phyloP scores from a whole-genome alignment of 2,797 vertebrate species.

The Botia almorhae region DNA sequence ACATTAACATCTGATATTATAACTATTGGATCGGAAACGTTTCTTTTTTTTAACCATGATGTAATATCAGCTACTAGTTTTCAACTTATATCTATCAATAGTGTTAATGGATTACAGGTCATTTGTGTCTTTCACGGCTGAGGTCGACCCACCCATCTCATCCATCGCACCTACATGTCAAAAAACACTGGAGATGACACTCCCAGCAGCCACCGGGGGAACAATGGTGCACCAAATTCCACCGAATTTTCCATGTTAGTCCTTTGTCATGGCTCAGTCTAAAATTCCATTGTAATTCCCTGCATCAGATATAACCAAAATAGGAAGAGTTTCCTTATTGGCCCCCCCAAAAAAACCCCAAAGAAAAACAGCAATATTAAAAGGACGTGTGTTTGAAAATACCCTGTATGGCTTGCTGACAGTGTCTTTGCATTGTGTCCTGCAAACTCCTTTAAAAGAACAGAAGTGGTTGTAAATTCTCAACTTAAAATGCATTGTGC shows the following conservation, averaged over 20 bases:
- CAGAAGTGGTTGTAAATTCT: constrained; percentile 64
- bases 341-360: constrained; percentile 4
- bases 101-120: constrained; percentile 80
- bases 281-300: constrained; percentile 25
- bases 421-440: constrained; percentile 57
- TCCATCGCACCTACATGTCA: constrained; percentile 27
- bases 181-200: constrained; percentile 47
- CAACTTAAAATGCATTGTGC: constrained; percentile 74
- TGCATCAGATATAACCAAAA: constrained; percentile 40
- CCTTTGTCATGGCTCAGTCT: constrained; percentile 34
- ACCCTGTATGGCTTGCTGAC: constrained; percentile 62
- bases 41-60: constrained; percentile 79
- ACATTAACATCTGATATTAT: constrained; percentile 80
- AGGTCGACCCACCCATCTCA: constrained; percentile 46
- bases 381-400: constrained; percentile 56
- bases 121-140: constrained; percentile 71
- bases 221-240: constrained; percentile 11
- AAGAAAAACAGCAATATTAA: constrained; percentile 34
- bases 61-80: constrained; percentile 80
- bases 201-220: constrained; percentile 38
- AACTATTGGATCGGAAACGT: constrained; percentile 81
- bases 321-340: constrained; percentile 41
- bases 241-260: constrained; percentile 27
- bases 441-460: constrained; percentile 62
- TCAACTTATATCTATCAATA: constrained; percentile 79